Percentiles rank a stretch among this genome's conserved stretches.
phyloP scores from a whole-genome alignment of 2,797 vertebrate genomes.

The Melopsittacus undulatus region DNA sequence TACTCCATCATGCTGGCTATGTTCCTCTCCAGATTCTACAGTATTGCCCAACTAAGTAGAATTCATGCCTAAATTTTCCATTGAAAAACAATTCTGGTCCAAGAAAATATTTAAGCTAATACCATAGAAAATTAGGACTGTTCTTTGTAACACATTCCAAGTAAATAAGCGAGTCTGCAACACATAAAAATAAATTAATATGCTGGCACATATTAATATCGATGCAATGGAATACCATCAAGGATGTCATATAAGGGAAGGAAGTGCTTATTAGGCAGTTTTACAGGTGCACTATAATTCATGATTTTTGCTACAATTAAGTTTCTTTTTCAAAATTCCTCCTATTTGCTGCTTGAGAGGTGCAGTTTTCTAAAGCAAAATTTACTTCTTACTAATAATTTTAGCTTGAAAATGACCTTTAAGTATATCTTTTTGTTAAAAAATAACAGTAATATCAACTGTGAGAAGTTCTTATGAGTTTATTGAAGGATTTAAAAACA shows the following conservation, averaged over 20 bases:
- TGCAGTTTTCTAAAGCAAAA: background rate
- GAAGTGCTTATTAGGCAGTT: background rate
- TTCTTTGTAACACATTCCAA: background rate
- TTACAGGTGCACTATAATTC: background rate
- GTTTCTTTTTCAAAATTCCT: background rate
- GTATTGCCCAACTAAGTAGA: background rate
- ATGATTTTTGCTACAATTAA: background rate
- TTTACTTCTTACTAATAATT: background rate
- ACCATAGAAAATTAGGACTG: background rate
- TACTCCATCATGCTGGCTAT: background rate
- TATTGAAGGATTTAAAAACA: background rate
- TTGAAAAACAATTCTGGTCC: background rate
- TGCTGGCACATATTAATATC: background rate
- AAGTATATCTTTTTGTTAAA: background rate
- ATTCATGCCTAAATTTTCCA: background rate
- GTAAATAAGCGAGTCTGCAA: background rate
- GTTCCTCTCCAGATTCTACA: background rate
- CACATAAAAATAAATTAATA: background rate
- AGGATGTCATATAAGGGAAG: background rate
- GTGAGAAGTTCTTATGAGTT: background rate
- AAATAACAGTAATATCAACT: background rate
- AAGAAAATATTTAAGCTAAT: conserved; percentile 7
- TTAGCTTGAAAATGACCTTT: background rate
- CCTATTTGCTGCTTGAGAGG: background rate
- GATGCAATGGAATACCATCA: background rate